Evolutionary conservation across 2,888 invertebrate species (phyloP).

Genomic region (Tortrix viridana): DNA sequence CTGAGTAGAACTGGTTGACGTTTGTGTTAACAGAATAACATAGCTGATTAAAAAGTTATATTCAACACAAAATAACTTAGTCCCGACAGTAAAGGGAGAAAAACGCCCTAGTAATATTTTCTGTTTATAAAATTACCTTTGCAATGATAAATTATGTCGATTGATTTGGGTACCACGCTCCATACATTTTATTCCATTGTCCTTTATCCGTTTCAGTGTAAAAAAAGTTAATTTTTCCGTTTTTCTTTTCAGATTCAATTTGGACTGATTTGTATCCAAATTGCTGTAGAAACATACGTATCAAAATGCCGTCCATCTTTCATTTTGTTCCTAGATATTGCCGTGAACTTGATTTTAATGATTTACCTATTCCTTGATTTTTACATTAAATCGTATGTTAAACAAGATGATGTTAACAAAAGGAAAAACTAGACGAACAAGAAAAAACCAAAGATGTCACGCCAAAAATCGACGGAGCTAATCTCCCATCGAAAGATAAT

Average conservation of each 20-base stretch:
- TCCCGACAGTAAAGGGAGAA: too few species aligned
- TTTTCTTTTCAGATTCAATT: slow-evolving; percentile 23
- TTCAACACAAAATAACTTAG: too few species aligned
- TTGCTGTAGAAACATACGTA: neutral
- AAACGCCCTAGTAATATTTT: too few species aligned
- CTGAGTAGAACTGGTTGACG: too few species aligned
- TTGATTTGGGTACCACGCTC: too few species aligned
- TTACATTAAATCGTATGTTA: slow-evolving; percentile 17
- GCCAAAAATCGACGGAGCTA: neutral
- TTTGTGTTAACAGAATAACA: too few species aligned
- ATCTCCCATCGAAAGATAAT: too few species aligned
- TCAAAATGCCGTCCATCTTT: slow-evolving; percentile 16
- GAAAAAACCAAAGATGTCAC: neutral
- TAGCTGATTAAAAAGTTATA: too few species aligned
- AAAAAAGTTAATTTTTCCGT: neutral
- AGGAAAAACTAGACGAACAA: neutral
- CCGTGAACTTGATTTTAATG: slow-evolving; percentile 9
- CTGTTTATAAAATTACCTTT: too few species aligned
- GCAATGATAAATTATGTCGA: too few species aligned
- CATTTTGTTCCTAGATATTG: slow-evolving; percentile 1
- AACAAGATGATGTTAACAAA: neutral
- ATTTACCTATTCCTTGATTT: slow-evolving; percentile 25
- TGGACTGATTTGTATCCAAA: slow-evolving; percentile 13
- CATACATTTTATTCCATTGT: too few species aligned
- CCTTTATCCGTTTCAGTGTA: neutral